Percentiles rank a stretch among this genome's conserved stretches.
Conservation (phyloP, 2,888 invertebrate species). For the Podabrus alpinus region DNA sequence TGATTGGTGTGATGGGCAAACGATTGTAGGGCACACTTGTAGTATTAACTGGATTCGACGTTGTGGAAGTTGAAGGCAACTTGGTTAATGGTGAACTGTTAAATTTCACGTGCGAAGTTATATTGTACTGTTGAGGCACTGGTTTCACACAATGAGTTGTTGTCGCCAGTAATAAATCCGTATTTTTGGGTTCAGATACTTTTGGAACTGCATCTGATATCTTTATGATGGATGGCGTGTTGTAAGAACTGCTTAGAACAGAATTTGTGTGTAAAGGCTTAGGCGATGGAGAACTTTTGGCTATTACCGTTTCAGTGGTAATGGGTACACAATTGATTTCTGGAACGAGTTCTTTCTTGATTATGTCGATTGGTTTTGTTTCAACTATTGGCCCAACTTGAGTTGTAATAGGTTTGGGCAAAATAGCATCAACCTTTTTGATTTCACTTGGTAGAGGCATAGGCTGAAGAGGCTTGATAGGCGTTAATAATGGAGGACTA, state of each 20-base stretch:
- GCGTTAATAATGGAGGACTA: constrained; percentile 52
- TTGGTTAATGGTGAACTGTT: constrained; percentile 13
- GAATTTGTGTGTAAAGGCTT: background rate
- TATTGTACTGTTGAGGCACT: constrained; percentile 26
- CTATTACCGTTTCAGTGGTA: background rate
- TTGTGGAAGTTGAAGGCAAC: constrained; percentile 18
- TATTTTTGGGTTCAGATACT: background rate
- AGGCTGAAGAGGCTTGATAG: constrained; percentile 43
- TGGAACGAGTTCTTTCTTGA: background rate
- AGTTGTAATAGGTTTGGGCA: constrained; percentile 7
- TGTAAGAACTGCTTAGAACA: background rate
- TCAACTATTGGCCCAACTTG: constrained; percentile 1
- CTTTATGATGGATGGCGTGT: constrained; percentile 8
- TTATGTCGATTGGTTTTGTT: background rate
- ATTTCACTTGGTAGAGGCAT: constrained; percentile 1
- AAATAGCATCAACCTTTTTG: background rate
- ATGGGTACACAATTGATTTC: background rate
- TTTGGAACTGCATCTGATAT: constrained; percentile 4
- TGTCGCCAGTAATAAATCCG: background rate
- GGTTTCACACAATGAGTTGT: constrained; percentile 14
- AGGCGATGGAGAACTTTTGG: background rate
- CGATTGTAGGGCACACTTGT: constrained; percentile 58
- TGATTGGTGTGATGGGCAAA: constrained; percentile 63
- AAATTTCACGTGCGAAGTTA: constrained; percentile 36
- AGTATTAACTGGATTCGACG: constrained; percentile 26